These are phyloP conservation scores for Drosophila murphyi DNA, from an alignment of 1,140 invertebrate species.

Conservation along the genomic window DNA sequence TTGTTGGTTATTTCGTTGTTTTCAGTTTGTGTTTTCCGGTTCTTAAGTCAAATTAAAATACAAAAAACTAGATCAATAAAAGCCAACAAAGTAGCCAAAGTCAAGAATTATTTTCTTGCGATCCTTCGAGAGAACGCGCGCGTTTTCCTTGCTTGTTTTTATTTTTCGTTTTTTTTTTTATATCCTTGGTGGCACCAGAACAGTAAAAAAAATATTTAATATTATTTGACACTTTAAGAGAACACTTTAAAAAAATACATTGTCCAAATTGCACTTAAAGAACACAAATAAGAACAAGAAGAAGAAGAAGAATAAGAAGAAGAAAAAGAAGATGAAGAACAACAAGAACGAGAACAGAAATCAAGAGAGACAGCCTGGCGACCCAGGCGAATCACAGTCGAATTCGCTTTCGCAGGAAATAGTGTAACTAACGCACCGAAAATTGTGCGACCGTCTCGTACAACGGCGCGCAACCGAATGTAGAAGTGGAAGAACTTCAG, in stretches of 20 bases:
- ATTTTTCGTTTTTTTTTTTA: not conserved
- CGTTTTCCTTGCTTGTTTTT: not conserved
- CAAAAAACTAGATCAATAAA: not conserved
- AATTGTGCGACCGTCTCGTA: conserved; percentile 80
- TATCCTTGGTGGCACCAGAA: conserved; percentile 29
- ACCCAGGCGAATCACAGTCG: conserved; percentile 28
- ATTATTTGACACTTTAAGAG: conserved; percentile 25
- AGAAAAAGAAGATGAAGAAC: not conserved
- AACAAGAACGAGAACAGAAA: conserved; percentile 26
- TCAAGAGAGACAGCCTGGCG: conserved; percentile 37
- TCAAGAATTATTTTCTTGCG: conserved; percentile 13
- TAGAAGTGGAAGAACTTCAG: conserved; percentile 68
- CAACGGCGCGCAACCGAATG: conserved; percentile 83
- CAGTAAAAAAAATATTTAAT: conserved; percentile 29
- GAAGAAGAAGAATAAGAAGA: conserved; percentile 14
- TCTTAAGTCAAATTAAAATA: not conserved
- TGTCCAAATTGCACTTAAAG: conserved; percentile 36
- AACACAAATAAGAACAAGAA: conserved; percentile 20
- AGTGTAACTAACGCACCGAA: conserved; percentile 62
- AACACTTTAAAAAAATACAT: conserved; percentile 55
- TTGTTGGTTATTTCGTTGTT: not conserved
- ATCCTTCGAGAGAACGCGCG: conserved; percentile 26
- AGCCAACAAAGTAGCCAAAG: not conserved
- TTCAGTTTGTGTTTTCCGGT: not conserved
- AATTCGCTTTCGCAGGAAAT: conserved; percentile 7